These are phyloP conservation scores for Himantopus leucocephalus DNA, from an alignment of 2,113 vertebrate species.

Conservation along the genomic window DNA sequence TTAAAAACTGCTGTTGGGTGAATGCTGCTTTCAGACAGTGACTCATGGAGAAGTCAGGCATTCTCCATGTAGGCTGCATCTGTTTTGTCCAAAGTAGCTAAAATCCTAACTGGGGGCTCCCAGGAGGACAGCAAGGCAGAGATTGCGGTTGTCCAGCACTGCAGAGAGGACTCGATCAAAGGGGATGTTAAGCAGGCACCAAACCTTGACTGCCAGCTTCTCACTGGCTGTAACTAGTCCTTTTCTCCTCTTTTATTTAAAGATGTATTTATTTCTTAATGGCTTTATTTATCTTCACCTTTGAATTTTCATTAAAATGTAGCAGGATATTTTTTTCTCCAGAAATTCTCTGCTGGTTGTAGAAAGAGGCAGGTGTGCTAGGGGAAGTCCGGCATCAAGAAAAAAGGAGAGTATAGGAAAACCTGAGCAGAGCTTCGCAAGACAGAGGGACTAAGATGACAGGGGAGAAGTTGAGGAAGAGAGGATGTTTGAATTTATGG, in stretches of 20 bases:
- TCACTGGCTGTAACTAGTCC: not conserved
- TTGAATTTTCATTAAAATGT: not conserved
- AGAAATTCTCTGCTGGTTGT: not conserved
- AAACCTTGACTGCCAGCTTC: not conserved
- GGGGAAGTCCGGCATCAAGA: not conserved
- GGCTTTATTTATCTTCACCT: not conserved
- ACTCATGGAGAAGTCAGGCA: not conserved
- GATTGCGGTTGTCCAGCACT: not conserved
- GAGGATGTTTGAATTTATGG: not conserved
- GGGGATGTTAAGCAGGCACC: not conserved
- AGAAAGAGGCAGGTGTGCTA: not conserved
- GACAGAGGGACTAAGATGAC: not conserved
- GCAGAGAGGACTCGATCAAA: not conserved
- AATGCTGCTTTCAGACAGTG: not conserved
- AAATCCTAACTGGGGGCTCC: not conserved
- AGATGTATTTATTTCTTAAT: not conserved
- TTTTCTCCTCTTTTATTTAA: not conserved
- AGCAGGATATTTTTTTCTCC: not conserved
- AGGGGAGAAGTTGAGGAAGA: not conserved
- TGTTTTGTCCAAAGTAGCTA: not conserved
- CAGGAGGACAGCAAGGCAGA: not conserved
- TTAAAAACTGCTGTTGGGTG: not conserved
- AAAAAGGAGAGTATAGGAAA: not conserved
- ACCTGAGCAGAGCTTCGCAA: not conserved
- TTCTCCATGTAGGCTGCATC: not conserved